Evolutionary conservation across 2,888 invertebrate genomes (phyloP).

Genomic region (Myathropa florea): DNA sequence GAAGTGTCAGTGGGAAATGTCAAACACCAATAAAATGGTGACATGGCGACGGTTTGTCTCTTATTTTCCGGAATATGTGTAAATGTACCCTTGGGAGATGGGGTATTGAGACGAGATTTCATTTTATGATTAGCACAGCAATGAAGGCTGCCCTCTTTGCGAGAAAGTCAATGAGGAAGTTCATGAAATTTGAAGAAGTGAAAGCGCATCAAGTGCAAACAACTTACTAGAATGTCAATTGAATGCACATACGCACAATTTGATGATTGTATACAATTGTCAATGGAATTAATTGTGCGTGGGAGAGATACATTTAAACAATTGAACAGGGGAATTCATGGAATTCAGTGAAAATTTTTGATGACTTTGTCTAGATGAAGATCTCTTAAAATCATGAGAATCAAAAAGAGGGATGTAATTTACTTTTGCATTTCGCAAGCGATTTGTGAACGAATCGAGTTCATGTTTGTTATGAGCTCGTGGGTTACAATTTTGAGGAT

Average conservation of each 20-base stretch:
- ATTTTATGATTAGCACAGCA: not conserved
- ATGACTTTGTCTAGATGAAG: too few relatives aligned
- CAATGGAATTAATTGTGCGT: too few relatives aligned
- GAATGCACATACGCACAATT: not conserved
- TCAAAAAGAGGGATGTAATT: too few relatives aligned
- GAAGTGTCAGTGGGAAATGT: conserved; percentile 44
- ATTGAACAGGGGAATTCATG: too few relatives aligned
- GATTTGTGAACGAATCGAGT: too few relatives aligned
- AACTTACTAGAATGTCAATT: not conserved
- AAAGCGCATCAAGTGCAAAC: not conserved
- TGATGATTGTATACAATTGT: too few relatives aligned
- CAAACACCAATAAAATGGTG: conserved; percentile 5
- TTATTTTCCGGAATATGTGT: not conserved
- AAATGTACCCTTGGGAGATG: conserved; percentile 3
- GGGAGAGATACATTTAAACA: too few relatives aligned
- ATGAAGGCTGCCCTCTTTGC: not conserved
- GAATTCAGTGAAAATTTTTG: too few relatives aligned
- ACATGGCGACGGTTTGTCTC: not conserved
- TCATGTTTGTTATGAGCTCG: too few relatives aligned
- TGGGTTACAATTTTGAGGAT: too few relatives aligned
- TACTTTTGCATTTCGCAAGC: too few relatives aligned
- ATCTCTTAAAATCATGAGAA: too few relatives aligned
- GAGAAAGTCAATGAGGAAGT: not conserved
- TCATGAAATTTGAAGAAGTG: not conserved
- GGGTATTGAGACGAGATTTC: not conserved